These are phyloP conservation scores for Oreamnos americanus DNA, from an alignment of 2,113 vertebrate species.

Conservation along the genomic window DNA sequence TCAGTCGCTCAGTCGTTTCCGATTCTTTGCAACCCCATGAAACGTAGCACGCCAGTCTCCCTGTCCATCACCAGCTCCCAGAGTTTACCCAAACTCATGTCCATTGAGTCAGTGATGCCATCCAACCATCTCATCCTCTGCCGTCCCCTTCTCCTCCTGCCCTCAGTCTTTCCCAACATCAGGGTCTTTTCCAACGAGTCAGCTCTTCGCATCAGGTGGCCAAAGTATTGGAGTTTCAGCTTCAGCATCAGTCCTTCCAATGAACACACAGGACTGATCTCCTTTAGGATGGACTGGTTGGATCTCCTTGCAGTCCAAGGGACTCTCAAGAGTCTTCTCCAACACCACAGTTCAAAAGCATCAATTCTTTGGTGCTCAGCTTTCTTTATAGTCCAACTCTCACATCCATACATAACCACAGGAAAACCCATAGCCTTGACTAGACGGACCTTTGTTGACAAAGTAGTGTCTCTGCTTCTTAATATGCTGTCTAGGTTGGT, in stretches of 20 bases:
- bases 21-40: neutral
- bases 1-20: accelerated
- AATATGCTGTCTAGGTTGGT: neutral
- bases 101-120: neutral
- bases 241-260: neutral
- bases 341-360: neutral
- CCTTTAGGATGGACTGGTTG: neutral
- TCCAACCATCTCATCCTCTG: neutral
- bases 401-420: neutral
- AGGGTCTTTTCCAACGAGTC: neutral
- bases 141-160: neutral
- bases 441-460: neutral
- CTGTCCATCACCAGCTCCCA: neutral
- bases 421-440: neutral
- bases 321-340: neutral
- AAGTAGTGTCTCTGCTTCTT: neutral
- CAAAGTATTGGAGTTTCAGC: neutral
- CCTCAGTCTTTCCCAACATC: neutral
- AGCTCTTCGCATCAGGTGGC: neutral
- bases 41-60: accelerated
- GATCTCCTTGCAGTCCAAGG: neutral
- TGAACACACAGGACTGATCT: neutral
- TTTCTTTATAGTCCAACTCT: neutral
- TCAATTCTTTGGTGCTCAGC: neutral
- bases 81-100: neutral